Conservation (phyloP, 2,797 vertebrate species). For the Cottoperca gobio region DNA sequence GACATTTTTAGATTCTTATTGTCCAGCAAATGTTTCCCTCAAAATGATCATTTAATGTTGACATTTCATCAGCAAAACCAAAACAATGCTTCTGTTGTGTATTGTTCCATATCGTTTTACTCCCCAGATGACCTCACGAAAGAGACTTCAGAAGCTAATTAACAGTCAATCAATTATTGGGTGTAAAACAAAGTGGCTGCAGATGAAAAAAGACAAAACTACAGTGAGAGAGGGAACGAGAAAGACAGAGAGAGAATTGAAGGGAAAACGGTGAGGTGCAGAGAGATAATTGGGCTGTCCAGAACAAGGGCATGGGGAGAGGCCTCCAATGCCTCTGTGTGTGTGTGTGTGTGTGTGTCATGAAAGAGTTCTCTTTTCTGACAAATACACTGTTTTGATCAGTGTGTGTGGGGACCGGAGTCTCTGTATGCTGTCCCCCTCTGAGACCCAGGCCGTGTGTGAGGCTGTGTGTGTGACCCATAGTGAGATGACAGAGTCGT, state of each 20-base stretch:
- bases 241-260: constrained; percentile 42
- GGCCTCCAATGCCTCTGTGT: constrained; percentile 67
- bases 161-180: constrained; percentile 43
- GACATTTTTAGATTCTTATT: no score
- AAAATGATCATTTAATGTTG: background rate
- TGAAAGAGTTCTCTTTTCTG: constrained; percentile 81
- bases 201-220: constrained; percentile 31
- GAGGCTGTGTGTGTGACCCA: constrained; percentile 70
- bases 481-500: constrained; percentile 83
- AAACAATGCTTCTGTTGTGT: background rate
- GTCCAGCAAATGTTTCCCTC: background rate
- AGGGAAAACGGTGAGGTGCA: constrained; percentile 77
- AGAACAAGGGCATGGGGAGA: constrained; percentile 83
- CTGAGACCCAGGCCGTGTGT: constrained; percentile 60
- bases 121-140: background rate
- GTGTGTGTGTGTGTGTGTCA: constrained; percentile 58
- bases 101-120: background rate
- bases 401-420: constrained; percentile 71
- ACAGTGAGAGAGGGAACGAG: constrained; percentile 16
- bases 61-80: background rate
- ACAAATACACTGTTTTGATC: constrained; percentile 84
- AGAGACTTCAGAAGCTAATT: constrained; percentile 35
- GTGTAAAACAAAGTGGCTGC: constrained; percentile 13
- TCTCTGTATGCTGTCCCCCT: constrained; percentile 73
- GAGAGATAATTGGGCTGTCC: constrained; percentile 86